Evolutionary conservation across 30 jellyfish, hydroid and myxozoan species (phyloP).

Genomic region (Cassiopea xamachana): DNA sequence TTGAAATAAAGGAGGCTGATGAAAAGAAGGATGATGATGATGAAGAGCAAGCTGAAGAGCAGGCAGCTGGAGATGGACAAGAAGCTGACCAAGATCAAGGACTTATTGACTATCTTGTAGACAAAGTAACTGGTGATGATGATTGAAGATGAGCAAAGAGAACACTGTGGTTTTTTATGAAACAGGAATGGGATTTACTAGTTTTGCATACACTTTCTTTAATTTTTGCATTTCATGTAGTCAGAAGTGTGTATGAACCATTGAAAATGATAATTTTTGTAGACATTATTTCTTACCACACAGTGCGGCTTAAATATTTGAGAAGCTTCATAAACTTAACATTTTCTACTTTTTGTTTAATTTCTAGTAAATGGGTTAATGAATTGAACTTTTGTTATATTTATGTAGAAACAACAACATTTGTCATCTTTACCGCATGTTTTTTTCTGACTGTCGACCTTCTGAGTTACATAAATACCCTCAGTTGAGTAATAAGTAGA

Average conservation of each 20-base stretch:
- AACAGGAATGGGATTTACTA: slow-evolving; percentile 3
- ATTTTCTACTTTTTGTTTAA: not conserved
- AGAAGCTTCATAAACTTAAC: not conserved
- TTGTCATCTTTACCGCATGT: not conserved
- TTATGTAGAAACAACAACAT: not conserved
- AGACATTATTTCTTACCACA: not conserved
- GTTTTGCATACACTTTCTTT: slow-evolving; percentile 3
- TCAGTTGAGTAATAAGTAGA: no score
- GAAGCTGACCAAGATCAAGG: slow-evolving; percentile 71
- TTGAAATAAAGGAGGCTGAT: slow-evolving; percentile 97
- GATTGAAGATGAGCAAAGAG: slow-evolving; percentile 3
- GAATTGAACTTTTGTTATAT: not conserved
- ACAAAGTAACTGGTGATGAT: slow-evolving; percentile 45
- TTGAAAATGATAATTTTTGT: slow-evolving; percentile 12
- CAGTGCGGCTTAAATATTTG: not conserved
- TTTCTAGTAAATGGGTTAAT: slow-evolving; percentile 7
- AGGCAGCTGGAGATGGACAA: slow-evolving; percentile 26
- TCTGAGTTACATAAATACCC: not conserved
- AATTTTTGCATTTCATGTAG: not conserved
- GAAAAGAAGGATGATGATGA: slow-evolving; percentile 69
- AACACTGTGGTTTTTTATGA: slow-evolving; percentile 1
- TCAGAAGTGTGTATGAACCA: slow-evolving; percentile 2
- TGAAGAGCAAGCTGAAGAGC: slow-evolving; percentile 28
- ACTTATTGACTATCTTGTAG: slow-evolving; percentile 67
- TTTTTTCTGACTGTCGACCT: not conserved